Percentiles rank a stretch among this genome's conserved stretches.
Conservation (phyloP, 2,888 invertebrate species). For the Tribolium freemani region DNA sequence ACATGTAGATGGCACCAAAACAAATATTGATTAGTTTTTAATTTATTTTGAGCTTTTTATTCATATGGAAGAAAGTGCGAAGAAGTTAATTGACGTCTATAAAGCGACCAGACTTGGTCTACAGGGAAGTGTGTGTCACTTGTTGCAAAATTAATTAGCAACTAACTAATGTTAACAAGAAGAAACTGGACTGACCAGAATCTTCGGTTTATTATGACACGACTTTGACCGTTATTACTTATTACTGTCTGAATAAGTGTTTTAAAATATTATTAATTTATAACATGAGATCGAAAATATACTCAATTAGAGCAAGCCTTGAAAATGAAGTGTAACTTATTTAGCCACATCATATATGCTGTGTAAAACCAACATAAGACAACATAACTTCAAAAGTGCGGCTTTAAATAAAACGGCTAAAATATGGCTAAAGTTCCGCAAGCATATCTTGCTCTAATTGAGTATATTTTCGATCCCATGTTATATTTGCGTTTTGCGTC, state of each 20-base stretch:
- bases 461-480: too few relatives aligned
- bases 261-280: background rate
- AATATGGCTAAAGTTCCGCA: too few relatives aligned
- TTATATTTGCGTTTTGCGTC: too few relatives aligned
- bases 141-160: constrained; percentile 19
- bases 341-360: too few relatives aligned
- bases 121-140: constrained; percentile 3
- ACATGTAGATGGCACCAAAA: background rate
- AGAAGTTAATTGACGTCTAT: background rate
- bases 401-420: too few relatives aligned
- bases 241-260: background rate
- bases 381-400: too few relatives aligned
- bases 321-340: too few relatives aligned
- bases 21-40: background rate
- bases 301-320: too few relatives aligned
- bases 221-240: constrained; percentile 10
- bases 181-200: constrained; percentile 21
- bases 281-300: too few relatives aligned
- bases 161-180: constrained; percentile 8
- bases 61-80: background rate
- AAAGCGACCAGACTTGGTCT: background rate
- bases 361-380: too few relatives aligned
- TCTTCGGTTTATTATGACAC: background rate
- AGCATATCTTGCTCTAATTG: too few relatives aligned
- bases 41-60: background rate